Percentiles rank a stretch among this genome's conserved stretches.
Evolutionary conservation across 37 sponge, comb jelly and placozoan species (phyloP).

Genomic region (Beroe ovata): DNA sequence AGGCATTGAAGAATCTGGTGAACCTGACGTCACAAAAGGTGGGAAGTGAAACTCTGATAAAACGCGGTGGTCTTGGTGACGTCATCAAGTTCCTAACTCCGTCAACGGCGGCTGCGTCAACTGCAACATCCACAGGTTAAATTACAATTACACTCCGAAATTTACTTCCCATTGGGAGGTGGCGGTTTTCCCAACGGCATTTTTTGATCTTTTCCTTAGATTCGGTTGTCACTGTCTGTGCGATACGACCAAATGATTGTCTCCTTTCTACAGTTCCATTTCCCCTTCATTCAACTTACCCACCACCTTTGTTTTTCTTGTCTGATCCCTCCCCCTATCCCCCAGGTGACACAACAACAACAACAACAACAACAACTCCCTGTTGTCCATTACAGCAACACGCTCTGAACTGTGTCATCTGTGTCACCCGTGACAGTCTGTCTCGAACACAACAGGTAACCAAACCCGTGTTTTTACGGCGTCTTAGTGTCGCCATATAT

Average conservation of each 20-base stretch:
- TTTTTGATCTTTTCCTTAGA: no score
- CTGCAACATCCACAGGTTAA: background rate
- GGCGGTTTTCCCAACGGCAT: no score
- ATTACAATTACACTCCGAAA: background rate
- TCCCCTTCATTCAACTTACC: no score
- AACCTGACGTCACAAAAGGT: conserved; percentile 15
- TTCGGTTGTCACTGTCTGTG: background rate
- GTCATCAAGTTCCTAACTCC: conserved; percentile 1
- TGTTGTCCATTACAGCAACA: conserved; percentile 7
- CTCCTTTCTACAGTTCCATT: no score
- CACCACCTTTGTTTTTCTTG: no score
- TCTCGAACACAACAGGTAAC: conserved; percentile 4
- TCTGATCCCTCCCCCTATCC: no score
- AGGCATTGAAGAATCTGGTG: conserved; percentile 50
- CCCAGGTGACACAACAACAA: background rate
- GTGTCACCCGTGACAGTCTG: conserved; percentile 37
- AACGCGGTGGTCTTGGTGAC: conserved; percentile 18
- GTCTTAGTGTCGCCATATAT: no score
- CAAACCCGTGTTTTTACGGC: no score
- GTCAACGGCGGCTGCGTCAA: background rate
- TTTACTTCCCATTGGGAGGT: no score
- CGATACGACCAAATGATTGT: background rate
- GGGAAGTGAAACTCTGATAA: conserved; percentile 15
- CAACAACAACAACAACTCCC: background rate
- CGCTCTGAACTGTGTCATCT: conserved; percentile 56